These are phyloP conservation scores for Eira barbara DNA, from an alignment of 2,113 vertebrate genomes.

Conservation along the genomic window DNA sequence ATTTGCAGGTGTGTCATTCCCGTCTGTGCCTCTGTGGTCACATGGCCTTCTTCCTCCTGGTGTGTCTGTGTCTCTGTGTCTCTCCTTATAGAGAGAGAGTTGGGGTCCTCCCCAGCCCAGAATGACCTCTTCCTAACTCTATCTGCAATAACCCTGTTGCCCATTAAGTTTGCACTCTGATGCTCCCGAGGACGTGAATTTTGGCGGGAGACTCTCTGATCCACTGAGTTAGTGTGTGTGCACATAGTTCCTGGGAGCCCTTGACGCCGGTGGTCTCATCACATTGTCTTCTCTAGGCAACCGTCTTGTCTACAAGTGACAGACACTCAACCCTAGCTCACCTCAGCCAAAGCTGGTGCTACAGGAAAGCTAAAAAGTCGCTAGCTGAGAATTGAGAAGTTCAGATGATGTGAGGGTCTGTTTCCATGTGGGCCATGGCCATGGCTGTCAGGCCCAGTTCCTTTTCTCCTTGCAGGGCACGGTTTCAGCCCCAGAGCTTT, in stretches of 20 bases:
- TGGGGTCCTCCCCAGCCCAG: neutral
- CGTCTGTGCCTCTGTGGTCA: neutral
- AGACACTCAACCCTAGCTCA: neutral
- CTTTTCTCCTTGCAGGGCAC: neutral
- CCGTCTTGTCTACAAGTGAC: neutral
- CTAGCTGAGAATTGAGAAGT: neutral
- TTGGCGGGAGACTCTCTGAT: neutral
- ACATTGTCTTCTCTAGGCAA: neutral
- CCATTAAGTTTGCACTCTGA: neutral
- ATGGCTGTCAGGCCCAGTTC: neutral
- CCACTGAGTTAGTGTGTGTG: neutral
- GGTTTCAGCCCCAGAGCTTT: neutral
- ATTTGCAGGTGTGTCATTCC: accelerated
- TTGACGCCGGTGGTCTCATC: neutral
- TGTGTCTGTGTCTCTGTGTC: neutral
- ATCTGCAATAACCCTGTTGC: neutral
- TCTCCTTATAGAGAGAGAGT: neutral
- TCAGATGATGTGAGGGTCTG: neutral
- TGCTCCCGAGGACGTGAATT: neutral
- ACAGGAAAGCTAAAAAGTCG: neutral
- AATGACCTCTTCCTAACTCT: neutral
- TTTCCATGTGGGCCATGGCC: neutral
- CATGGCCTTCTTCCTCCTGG: neutral
- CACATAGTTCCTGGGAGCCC: neutral
- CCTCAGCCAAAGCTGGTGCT: neutral